Conservation (phyloP, 2,113 vertebrate species). For the Eidolon helvum region DNA sequence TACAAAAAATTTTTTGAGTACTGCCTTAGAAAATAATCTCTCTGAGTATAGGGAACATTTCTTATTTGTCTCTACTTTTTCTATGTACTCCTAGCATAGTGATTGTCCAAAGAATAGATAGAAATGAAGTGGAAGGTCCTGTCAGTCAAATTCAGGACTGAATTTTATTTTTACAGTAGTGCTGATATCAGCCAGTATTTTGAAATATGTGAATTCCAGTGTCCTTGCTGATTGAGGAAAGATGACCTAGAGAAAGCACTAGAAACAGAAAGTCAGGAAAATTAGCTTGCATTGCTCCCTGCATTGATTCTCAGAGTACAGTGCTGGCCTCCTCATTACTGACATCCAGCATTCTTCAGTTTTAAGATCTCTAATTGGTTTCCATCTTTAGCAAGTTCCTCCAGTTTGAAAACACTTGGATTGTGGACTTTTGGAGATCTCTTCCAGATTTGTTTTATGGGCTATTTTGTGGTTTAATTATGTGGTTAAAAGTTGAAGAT, state of each 20-base stretch:
- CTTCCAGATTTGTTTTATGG: not conserved
- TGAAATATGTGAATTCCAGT: not conserved
- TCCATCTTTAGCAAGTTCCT: not conserved
- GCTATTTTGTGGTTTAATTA: conserved; percentile 5
- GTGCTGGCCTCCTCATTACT: not conserved
- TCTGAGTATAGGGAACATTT: not conserved
- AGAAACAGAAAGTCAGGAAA: not conserved
- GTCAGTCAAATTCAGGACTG: not conserved
- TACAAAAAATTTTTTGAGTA: not conserved
- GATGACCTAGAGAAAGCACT: not conserved
- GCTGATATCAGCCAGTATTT: not conserved
- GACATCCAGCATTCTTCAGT: not conserved
- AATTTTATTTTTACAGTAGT: not conserved
- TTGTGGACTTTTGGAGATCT: not conserved
- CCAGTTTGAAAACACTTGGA: conserved; percentile 1
- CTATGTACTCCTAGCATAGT: not conserved
- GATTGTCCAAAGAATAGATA: not conserved
- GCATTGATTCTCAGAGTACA: not conserved
- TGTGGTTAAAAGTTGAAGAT: not conserved
- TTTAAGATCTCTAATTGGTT: conserved; percentile 21
- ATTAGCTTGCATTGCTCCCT: not conserved
- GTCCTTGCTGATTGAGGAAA: not conserved
- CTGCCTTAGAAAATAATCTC: not conserved
- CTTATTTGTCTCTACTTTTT: not conserved
- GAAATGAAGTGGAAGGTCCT: not conserved